Conservation (phyloP, 2,797 vertebrate species). For the Hippoglossus hippoglossus region DNA sequence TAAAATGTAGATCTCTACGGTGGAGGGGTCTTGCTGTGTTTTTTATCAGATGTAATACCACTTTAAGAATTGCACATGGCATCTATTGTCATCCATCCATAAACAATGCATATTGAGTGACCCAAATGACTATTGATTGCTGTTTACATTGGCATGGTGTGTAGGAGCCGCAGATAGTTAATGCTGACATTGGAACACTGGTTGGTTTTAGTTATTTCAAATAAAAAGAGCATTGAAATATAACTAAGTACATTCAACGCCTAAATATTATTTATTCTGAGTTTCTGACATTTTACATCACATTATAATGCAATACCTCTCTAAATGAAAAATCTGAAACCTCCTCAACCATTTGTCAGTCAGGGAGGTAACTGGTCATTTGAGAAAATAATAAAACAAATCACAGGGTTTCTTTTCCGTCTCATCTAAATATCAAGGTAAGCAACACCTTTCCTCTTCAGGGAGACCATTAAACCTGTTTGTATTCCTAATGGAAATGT, state of each 20-base stretch:
- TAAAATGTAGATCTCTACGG: not conserved
- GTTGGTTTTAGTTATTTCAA: no score
- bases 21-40: not conserved
- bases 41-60: constrained; percentile 2
- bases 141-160: constrained; percentile 1
- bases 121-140: constrained; percentile 53
- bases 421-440: not conserved
- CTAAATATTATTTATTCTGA: no score
- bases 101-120: constrained; percentile 40
- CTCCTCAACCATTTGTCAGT: not conserved
- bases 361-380: not conserved
- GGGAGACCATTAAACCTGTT: constrained; percentile 8
- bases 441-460: not conserved
- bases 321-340: not conserved
- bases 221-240: no score
- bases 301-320: not conserved
- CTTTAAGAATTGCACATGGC: constrained; percentile 24
- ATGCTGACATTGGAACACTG: not conserved
- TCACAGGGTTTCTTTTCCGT: not conserved
- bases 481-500: not conserved
- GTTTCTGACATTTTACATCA: not conserved
- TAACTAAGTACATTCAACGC: no score
- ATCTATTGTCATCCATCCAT: constrained; percentile 11
- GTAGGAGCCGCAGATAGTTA: not conserved
- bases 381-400: not conserved